Conservation (phyloP, 2,113 vertebrate genomes). For the Struthidea cinerea region DNA sequence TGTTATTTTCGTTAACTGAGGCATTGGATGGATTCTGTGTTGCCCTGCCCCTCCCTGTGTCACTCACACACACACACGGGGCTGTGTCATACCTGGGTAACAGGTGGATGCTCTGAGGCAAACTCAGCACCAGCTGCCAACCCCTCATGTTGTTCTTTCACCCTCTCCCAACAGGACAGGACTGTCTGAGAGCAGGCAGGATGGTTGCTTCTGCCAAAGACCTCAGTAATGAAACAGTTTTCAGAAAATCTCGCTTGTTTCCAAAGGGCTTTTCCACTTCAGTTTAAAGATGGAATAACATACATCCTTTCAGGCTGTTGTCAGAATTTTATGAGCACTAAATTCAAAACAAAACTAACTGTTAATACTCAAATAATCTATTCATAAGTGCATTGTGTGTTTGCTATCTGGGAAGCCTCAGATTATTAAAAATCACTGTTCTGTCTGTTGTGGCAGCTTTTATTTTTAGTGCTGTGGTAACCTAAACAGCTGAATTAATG, state of each 20-base stretch:
- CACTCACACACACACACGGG: neutral
- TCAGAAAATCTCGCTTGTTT: neutral
- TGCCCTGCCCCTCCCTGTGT: neutral
- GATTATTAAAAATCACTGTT: constrained; percentile 13
- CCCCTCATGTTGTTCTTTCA: neutral
- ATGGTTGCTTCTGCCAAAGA: neutral
- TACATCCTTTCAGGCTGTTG: neutral
- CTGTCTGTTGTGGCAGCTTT: neutral
- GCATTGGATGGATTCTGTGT: neutral
- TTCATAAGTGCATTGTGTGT: neutral
- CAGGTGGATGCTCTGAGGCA: neutral
- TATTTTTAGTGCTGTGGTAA: constrained; percentile 15
- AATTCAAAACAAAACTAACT: neutral
- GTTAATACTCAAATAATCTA: neutral
- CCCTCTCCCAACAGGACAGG: neutral
- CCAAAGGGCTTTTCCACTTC: neutral
- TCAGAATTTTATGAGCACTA: neutral
- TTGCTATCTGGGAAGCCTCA: neutral
- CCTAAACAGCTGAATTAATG: constrained; percentile 5
- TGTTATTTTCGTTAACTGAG: neutral
- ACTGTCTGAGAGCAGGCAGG: neutral
- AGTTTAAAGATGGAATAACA: neutral
- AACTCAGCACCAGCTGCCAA: neutral
- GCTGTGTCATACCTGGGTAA: neutral
- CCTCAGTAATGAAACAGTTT: neutral